Conservation (phyloP, 2,113 vertebrate genomes). For the Aplodontia rufa region DNA sequence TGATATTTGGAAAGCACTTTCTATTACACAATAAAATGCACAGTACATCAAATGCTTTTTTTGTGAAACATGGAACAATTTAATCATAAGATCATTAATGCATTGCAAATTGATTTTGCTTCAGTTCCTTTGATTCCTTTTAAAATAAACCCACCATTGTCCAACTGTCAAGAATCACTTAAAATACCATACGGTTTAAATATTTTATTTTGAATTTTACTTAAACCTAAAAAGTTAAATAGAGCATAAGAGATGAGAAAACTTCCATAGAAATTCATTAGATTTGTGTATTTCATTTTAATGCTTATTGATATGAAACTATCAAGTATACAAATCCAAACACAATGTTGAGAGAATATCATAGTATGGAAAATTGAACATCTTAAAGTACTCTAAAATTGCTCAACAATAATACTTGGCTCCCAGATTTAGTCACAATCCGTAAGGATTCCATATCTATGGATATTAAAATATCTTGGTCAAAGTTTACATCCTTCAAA, state of each 20-base stretch:
- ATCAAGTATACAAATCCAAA: not conserved
- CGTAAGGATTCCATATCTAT: conserved; percentile 13
- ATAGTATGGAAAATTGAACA: not conserved
- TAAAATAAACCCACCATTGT: conserved; percentile 65
- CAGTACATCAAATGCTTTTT: conserved; percentile 66
- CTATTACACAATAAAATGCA: conserved; percentile 66
- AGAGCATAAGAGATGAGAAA: not conserved
- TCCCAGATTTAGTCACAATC: not conserved
- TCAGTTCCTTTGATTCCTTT: conserved; percentile 67
- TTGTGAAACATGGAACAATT: conserved; percentile 66
- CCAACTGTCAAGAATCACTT: conserved; percentile 41
- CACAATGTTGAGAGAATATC: not conserved
- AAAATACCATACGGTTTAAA: conserved; percentile 48
- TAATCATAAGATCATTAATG: conserved; percentile 64
- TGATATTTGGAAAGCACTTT: conserved; percentile 70
- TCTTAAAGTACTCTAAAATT: conserved; percentile 24
- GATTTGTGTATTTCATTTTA: conserved; percentile 54
- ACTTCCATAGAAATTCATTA: not conserved
- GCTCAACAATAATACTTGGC: not conserved
- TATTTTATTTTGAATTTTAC: conserved; percentile 49
- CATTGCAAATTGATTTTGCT: conserved; percentile 70
- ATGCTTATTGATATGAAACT: not conserved
- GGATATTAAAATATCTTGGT: conserved; percentile 49
- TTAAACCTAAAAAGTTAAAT: conserved; percentile 57
- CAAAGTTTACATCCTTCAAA: conserved; percentile 3